Percentiles rank a stretch among this genome's conserved stretches.
Evolutionary conservation across 2,888 invertebrate genomes (phyloP).

Genomic region (Atherix ibis): DNA sequence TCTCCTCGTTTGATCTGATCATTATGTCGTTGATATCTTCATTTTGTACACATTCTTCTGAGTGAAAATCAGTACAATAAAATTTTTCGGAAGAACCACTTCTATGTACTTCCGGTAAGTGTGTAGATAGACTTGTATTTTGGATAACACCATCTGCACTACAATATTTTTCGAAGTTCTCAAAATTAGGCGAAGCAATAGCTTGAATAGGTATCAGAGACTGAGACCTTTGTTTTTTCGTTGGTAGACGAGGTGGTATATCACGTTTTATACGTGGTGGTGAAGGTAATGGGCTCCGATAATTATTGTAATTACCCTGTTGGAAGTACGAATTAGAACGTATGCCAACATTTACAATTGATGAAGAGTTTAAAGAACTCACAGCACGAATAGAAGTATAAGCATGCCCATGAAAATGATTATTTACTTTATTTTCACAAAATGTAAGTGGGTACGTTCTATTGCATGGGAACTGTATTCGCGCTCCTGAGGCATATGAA

Average conservation of each 20-base stretch:
- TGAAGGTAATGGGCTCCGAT: slow-evolving; percentile 38
- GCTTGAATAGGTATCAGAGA: slow-evolving; percentile 52
- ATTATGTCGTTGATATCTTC: slow-evolving; percentile 7
- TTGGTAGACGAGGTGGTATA: slow-evolving; percentile 34
- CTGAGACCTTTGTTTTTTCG: slow-evolving; percentile 60
- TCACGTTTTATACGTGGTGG: slow-evolving; percentile 39
- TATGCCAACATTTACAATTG: slow-evolving; percentile 31
- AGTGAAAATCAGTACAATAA: slow-evolving; percentile 53
- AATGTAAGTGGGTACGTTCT: slow-evolving; percentile 63
- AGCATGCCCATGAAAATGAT: slow-evolving; percentile 31
- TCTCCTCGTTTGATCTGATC: slow-evolving; percentile 27
- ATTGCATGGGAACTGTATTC: slow-evolving; percentile 73
- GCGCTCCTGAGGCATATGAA: slow-evolving; percentile 74
- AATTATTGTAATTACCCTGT: slow-evolving; percentile 20
- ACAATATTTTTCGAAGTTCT: slow-evolving; percentile 41
- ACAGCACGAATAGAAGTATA: slow-evolving; percentile 31
- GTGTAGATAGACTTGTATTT: slow-evolving; percentile 16
- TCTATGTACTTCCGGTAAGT: slow-evolving; percentile 13
- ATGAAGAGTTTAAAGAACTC: slow-evolving; percentile 29
- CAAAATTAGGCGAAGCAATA: slow-evolving; percentile 16
- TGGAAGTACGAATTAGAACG: slow-evolving; percentile 24
- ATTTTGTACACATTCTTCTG: slow-evolving; percentile 38
- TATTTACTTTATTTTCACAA: slow-evolving; percentile 45
- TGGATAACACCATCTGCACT: slow-evolving; percentile 56
- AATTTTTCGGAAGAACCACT: slow-evolving; percentile 21